phyloP scores from a whole-genome alignment of 1,140 invertebrate species.

The Rhopalosiphum maidis region DNA sequence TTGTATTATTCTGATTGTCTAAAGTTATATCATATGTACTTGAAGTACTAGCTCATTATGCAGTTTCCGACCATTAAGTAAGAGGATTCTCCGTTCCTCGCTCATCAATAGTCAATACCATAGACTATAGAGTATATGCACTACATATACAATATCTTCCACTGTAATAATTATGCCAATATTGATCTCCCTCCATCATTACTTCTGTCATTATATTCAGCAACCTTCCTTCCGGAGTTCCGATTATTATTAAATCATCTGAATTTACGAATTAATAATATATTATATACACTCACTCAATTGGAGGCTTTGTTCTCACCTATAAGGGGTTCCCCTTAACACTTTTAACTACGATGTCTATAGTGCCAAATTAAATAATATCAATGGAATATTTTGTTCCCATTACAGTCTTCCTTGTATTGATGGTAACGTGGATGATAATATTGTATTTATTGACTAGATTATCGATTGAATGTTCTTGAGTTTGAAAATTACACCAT shows the following conservation, averaged over 20 bases:
- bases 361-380: not conserved
- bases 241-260: not conserved
- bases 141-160: not conserved
- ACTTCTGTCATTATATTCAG: not conserved
- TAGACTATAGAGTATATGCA: not conserved
- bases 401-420: not conserved
- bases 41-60: not conserved
- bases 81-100: not conserved
- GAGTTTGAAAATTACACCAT: not conserved
- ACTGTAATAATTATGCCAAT: not conserved
- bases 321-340: not conserved
- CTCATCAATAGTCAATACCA: not conserved
- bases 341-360: not conserved
- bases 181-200: not conserved
- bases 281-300: not conserved
- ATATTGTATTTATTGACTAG: not conserved
- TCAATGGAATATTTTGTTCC: not conserved
- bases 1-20: not conserved
- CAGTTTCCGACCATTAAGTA: not conserved
- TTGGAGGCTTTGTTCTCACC: not conserved
- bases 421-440: not conserved
- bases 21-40: not conserved
- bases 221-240: not conserved
- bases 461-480: not conserved
- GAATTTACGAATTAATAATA: not conserved